Percentiles rank a stretch among this genome's conserved stretches.
phyloP scores from a whole-genome alignment of 2,888 invertebrate genomes.

The Meta bourneti region DNA sequence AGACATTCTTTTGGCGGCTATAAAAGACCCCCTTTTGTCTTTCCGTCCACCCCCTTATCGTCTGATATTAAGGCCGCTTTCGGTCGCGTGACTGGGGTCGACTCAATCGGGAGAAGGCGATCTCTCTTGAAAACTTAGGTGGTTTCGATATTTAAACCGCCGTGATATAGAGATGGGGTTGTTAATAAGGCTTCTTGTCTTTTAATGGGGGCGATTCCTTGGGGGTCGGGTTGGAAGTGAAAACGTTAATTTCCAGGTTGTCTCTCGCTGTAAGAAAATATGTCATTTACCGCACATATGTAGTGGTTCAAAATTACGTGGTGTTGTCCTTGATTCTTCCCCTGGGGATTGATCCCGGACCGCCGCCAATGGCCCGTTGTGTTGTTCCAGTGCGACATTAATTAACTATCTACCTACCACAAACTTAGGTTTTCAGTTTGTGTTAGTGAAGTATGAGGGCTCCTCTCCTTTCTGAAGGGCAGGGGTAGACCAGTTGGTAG shows the following conservation, averaged over 20 bases:
- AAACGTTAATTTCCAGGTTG: not conserved
- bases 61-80: slow-evolving; percentile 24
- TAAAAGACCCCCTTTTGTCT: slow-evolving; percentile 20
- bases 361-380: too few relatives aligned
- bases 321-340: too few relatives aligned
- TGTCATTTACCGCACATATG: too few relatives aligned
- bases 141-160: slow-evolving; percentile 60
- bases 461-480: too few relatives aligned
- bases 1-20: slow-evolving; percentile 22
- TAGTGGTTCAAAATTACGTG: too few relatives aligned
- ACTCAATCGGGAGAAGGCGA: slow-evolving; percentile 34
- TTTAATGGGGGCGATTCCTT: not conserved
- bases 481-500: too few relatives aligned
- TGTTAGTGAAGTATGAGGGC: too few relatives aligned
- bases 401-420: too few relatives aligned
- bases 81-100: not conserved
- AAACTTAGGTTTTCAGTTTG: too few relatives aligned
- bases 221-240: not conserved
- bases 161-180: slow-evolving; percentile 46
- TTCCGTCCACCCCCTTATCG: not conserved
- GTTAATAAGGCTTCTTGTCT: slow-evolving; percentile 54
- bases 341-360: too few relatives aligned
- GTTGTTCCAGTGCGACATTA: too few relatives aligned
- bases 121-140: slow-evolving; percentile 57
- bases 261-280: too few relatives aligned